phyloP scores from a whole-genome alignment of 1,140 invertebrate genomes.

The fruit fly (Drosophila melanogaster) region Release_6_plus_ISO1_MT NC_004354.4:21372001-21372500 shows the following conservation, averaged over 20 bases:
- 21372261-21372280: constrained; percentile 6
- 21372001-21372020: constrained; percentile 74
- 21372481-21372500: too few relatives aligned
- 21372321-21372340: constrained; percentile 1
- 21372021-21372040: constrained; percentile 77
- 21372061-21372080: background rate
- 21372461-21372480: constrained; percentile 2
- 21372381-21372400: background rate
- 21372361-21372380: too few relatives aligned
- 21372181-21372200: constrained; percentile 83
- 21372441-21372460: background rate
- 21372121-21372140: constrained; percentile 28
- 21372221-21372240: constrained; percentile 65
- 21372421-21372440: background rate
- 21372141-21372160: constrained; percentile 51
- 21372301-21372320: background rate
- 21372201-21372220: constrained; percentile 83
- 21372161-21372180: constrained; percentile 81
- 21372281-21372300: constrained; percentile 15
- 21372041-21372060: constrained; percentile 28
- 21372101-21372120: constrained; percentile 43
- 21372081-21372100: constrained; percentile 30
- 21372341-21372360: background rate
- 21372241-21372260: constrained; percentile 22
- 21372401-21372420: background rate